A percentile compares a stretch with the other conserved stretches of the same genome.
Evolutionary conservation across 2,113 vertebrate genomes (phyloP).

Genomic region (Alaudala cheleensis): DNA sequence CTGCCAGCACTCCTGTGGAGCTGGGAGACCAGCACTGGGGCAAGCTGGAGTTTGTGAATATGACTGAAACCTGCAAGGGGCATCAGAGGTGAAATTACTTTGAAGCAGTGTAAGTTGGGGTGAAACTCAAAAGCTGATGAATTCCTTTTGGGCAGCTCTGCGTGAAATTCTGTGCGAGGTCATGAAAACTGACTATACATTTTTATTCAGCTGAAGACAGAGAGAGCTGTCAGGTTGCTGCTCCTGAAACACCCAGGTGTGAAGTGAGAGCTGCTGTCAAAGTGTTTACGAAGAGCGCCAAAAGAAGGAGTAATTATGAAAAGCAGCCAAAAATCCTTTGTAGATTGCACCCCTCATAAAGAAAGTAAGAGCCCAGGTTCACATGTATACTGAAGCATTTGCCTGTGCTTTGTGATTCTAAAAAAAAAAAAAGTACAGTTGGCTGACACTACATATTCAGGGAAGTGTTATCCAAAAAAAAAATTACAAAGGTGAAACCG

Average conservation of each 20-base stretch:
- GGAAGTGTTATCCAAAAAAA: neutral
- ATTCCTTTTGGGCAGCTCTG: neutral
- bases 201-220: neutral
- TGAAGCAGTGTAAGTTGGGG: neutral
- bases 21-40: neutral
- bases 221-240: neutral
- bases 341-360: neutral
- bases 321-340: neutral
- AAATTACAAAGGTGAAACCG: neutral
- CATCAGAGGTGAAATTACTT: neutral
- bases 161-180: neutral
- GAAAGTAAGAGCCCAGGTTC: neutral
- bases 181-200: neutral
- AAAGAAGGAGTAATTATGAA: neutral
- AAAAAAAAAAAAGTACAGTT: neutral
- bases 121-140: neutral
- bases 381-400: neutral
- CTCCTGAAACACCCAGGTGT: neutral
- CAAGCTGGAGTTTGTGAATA: neutral
- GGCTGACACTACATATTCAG: neutral
- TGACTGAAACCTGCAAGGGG: neutral
- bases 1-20: neutral
- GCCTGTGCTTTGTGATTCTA: neutral
- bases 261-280: neutral
- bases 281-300: neutral